Evolutionary conservation across 2,113 vertebrate genomes (phyloP).

Genomic region (Xenus cinereus): DNA sequence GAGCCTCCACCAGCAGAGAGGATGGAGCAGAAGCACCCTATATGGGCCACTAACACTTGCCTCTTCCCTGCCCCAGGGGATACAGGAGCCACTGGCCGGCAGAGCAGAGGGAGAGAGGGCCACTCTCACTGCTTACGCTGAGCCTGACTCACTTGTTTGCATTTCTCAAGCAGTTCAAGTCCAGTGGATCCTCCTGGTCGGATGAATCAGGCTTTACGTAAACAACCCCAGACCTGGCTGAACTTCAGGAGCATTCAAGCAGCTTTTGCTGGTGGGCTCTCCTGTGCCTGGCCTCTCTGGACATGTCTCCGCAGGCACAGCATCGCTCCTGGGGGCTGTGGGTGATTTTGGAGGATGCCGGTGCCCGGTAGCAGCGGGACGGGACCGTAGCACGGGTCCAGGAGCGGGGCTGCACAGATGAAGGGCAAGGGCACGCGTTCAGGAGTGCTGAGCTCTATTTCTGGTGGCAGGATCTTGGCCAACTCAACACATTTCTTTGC

Average conservation of each 20-base stretch:
- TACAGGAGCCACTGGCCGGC: not conserved
- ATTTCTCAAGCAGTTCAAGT: not conserved
- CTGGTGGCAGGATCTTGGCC: not conserved
- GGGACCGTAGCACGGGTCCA: not conserved
- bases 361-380: accelerated
- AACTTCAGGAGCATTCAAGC: not conserved
- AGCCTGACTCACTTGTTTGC: slow-evolving; percentile 63
- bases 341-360: not conserved
- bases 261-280: not conserved
- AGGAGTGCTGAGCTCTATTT: not conserved
- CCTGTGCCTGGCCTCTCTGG: not conserved
- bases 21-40: not conserved
- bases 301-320: not conserved
- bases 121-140: not conserved
- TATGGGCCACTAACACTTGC: not conserved
- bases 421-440: not conserved
- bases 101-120: not conserved
- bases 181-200: not conserved
- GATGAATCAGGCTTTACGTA: slow-evolving; percentile 56
- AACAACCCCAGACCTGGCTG: slow-evolving; percentile 1
- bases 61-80: not conserved
- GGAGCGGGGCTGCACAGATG: not conserved
- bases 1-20: accelerated
- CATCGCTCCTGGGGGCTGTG: not conserved
- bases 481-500: slow-evolving; percentile 26